These are phyloP conservation scores for Vombatus ursinus DNA, from an alignment of 2,113 vertebrate species.

Conservation along the genomic window DNA sequence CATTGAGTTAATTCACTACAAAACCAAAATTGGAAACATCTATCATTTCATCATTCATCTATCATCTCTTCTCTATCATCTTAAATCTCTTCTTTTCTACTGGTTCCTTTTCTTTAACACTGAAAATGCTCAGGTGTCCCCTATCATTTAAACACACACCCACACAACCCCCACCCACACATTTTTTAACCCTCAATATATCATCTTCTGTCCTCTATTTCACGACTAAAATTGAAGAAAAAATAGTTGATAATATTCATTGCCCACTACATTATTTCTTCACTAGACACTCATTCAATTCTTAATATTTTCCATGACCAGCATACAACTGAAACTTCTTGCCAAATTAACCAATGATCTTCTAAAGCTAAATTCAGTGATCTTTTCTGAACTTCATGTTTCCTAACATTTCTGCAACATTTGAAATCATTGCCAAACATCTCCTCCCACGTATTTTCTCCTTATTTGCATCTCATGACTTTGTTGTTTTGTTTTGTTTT, in stretches of 20 bases:
- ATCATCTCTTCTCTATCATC: no score
- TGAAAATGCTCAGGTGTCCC: background rate
- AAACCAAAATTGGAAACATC: background rate
- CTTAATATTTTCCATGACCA: background rate
- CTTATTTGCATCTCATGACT: background rate
- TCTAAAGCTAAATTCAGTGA: background rate
- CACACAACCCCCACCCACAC: no score
- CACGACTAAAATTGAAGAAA: background rate
- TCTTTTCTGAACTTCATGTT: background rate
- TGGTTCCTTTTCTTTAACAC: no score
- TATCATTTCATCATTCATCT: background rate
- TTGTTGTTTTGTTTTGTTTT: no score
- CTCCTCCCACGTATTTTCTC: background rate
- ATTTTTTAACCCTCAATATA: background rate
- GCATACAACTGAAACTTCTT: background rate
- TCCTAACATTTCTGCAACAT: background rate
- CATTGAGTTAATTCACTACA: background rate
- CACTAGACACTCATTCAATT: background rate
- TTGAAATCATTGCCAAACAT: background rate
- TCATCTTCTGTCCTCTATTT: background rate
- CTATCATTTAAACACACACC: background rate
- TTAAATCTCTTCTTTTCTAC: no score
- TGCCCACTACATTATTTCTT: background rate
- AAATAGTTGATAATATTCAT: background rate
- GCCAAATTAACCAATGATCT: background rate